Percentiles rank a stretch among this genome's conserved stretches.
Conservation (phyloP, 92 coral and sea anemone genomes). For the Umimayanthus kanabou region DNA sequence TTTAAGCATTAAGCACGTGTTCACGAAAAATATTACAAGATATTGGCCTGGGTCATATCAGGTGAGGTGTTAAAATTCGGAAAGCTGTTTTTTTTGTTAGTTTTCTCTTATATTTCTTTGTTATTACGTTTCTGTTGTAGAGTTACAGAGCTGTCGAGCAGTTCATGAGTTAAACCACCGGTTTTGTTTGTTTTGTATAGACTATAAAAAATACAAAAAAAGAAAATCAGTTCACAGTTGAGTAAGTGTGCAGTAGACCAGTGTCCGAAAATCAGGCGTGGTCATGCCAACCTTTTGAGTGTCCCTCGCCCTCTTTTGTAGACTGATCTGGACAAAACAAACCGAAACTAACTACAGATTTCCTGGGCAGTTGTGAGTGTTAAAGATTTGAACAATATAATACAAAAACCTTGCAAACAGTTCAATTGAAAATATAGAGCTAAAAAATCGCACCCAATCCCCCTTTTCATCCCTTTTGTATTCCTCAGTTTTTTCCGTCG, state of each 20-base stretch:
- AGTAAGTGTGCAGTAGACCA: too few relatives aligned
- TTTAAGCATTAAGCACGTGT: slow-evolving; percentile 1
- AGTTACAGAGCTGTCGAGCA: neutral
- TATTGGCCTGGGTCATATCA: neutral
- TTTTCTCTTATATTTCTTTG: neutral
- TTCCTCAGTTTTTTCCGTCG: too few relatives aligned
- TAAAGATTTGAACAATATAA: too few relatives aligned
- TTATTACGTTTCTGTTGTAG: neutral
- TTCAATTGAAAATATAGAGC: too few relatives aligned
- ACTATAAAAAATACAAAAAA: neutral
- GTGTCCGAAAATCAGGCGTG: neutral
- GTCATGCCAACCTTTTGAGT: neutral
- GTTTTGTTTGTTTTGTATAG: neutral
- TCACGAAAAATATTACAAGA: neutral
- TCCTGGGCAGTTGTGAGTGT: too few relatives aligned
- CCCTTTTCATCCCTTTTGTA: too few relatives aligned
- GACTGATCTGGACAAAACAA: too few relatives aligned
- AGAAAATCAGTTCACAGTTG: too few relatives aligned
- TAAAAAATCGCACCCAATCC: too few relatives aligned
- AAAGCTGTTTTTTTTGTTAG: neutral
- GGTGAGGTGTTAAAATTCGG: neutral
- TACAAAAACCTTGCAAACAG: too few relatives aligned
- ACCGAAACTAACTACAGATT: too few relatives aligned
- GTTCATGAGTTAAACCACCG: neutral
- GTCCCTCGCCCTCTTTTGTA: too few relatives aligned